These are phyloP conservation scores for Hippocampus mohnikei DNA, from an alignment of 2,113 vertebrate species.

Conservation along the genomic window DNA sequence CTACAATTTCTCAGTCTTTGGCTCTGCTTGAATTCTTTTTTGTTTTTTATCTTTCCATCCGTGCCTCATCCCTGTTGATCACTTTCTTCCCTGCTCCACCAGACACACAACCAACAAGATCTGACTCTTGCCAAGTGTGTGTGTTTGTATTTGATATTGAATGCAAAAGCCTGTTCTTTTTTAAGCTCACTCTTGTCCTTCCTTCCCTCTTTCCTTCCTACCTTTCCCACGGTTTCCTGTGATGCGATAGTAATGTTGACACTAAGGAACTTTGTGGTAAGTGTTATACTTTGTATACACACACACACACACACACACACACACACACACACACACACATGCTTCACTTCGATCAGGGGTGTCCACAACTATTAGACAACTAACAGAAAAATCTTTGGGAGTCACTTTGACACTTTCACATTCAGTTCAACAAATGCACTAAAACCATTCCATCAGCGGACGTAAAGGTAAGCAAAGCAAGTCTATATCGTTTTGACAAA, in stretches of 20 bases:
- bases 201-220: conserved; percentile 11
- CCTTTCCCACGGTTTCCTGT: conserved; percentile 47
- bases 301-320: too few species aligned
- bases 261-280: conserved; percentile 71
- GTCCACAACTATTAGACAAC: background rate
- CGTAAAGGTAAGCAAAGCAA: too few species aligned
- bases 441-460: too few species aligned
- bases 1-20: conserved; percentile 11
- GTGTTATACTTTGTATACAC: conserved; percentile 23
- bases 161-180: conserved; percentile 41
- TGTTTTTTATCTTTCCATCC: background rate
- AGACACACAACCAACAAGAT: conserved; percentile 20
- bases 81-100: conserved; percentile 18
- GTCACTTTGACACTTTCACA: background rate
- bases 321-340: too few species aligned
- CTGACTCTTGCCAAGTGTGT: conserved; percentile 2
- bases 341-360: background rate
- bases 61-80: conserved; percentile 2
- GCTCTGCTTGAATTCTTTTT: background rate
- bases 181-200: conserved; percentile 41
- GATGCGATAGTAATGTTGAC: conserved; percentile 70
- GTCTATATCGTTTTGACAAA: too few species aligned
- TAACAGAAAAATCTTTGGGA: background rate
- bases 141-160: conserved; percentile 13
- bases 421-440: background rate